Evolutionary conservation across 37 sponge, comb jelly and placozoan genomes (phyloP), one percentile per base, ranked within the genome.

Genomic region (Crambe crambe): DNA sequence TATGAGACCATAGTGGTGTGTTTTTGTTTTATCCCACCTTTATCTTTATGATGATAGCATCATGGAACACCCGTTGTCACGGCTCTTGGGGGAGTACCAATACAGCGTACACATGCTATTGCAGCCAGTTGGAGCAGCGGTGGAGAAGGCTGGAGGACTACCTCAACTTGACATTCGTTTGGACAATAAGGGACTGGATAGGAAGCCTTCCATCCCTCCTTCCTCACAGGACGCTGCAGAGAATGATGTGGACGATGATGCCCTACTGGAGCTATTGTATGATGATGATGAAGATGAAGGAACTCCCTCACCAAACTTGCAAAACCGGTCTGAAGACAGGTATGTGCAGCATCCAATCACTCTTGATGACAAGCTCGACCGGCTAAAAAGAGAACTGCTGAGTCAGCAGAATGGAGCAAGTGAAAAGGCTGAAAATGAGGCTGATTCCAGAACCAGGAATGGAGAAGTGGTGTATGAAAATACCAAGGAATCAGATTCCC

Each of bases 31-130:
- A 44, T 39, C 44, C 58, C 61, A 6, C 62, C 22, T 3, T 18
- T 39, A 36, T 51, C n/a, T 51, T 31, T 26, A 5, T 15, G 26
- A 22, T 37, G 30, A 31, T 60, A 94, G 94, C 20, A 72, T 66
- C 26, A 37, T 58, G 9, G 88, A 94, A 38, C 95, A 94, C 56
- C 95, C 95, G 15, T 68, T 94, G 39, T 41, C 73, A 26, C 75
- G 79, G 21, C 88, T 86, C 27, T 78, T 94, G 41, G 95, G 85
- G 0, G 86, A 86, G 72, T 79, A 73, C 37, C 95, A 94, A 76
- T 85, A 74, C 67, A 58, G 42, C 18, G 69, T 94, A 8, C 84
- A 66, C 35, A 70, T 76, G 66, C n/a, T 73, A 40, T 71, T 94
- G 25, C 70, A 70, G 56, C 72, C 91, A 30, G 27, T 94, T 6